Base-by-base conservation (phyloP, 2,888 invertebrate genomes). In the Netelia melanura region DNA sequence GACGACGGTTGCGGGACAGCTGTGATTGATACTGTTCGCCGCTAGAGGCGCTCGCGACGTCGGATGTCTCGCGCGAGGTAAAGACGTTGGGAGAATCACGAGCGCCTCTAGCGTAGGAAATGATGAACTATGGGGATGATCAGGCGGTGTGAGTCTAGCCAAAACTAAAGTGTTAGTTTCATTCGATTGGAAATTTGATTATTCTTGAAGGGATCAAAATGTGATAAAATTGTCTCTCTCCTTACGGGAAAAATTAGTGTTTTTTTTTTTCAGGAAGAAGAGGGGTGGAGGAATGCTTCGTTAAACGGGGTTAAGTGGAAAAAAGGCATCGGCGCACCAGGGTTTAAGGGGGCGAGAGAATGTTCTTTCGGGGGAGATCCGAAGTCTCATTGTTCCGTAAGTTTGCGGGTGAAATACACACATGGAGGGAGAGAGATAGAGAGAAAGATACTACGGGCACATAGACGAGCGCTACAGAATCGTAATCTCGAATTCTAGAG, bases 401-500 rank as follows among this genome's bases (percentile, higher is more conserved):
- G 43, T 23, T 61, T 43, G 72, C 61, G 58, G 44, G 25, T 3
- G 9, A 43, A 72, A 44, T 61, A 44, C 23, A 61, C 23, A 61
- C 38, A n/a, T 44, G 25, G 61, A 74, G 62, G 64, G 74, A 48
- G 74, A 74, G 74, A 74, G 61, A 48, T 44, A 30, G 30, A 21
- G 21, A 21, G 21, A 21, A 21, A 21, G 21, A 21, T 30, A 30
- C 52, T 74, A 30, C 25, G 76, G 65, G 54, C 14, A 9, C 43
- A 67, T 17, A 38, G 56, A 56, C 58, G 77, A 61, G 21, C 77
- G 58, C 77, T 70, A 2, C 52, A 78, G 68, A 78, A 68, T 38
- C 68, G 17, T 48, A 70, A 78, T 78, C 58, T 68, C 77, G 61
- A 78, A 68, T 78, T 78, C 68, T 68, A 68, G 68, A 78, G 67